A percentile compares a stretch with the other conserved stretches of the same genome.
Conservation (phyloP, 1,140 invertebrate species). For the Amyelois transitella region DNA sequence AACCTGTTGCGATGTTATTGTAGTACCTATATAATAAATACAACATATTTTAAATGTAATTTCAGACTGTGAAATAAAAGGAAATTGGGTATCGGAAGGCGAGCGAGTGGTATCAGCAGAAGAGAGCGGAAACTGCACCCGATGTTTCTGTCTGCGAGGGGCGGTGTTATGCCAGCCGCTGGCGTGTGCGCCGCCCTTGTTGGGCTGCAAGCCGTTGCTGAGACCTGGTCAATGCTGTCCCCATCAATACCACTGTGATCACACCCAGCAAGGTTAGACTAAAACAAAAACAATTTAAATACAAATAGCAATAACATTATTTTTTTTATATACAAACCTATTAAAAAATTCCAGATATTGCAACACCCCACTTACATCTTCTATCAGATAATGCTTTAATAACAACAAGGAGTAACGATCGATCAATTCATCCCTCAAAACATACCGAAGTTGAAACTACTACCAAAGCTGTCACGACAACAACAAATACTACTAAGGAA, state of each 20-base stretch:
- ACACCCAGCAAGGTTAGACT: constrained; percentile 17
- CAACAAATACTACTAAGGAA: constrained; percentile 27
- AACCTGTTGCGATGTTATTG: too few species aligned
- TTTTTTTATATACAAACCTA: too few species aligned
- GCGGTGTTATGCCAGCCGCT: constrained; percentile 83
- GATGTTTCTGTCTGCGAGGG: constrained; percentile 88
- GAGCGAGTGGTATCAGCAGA: constrained; percentile 80
- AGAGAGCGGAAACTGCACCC: constrained; percentile 79
- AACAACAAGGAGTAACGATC: constrained; percentile 33
- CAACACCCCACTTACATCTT: constrained; percentile 6
- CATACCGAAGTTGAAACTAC: constrained; percentile 39
- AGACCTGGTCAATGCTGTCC: constrained; percentile 88
- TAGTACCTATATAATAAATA: too few species aligned
- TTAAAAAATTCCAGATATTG: constrained; percentile 12
- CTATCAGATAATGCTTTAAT: constrained; percentile 16
- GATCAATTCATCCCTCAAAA: constrained; percentile 43
- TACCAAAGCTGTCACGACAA: constrained; percentile 20
- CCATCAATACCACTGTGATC: constrained; percentile 84
- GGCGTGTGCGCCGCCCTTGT: constrained; percentile 82
- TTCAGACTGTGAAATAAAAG: constrained; percentile 80
- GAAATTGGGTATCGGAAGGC: constrained; percentile 80
- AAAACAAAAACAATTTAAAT: constrained; percentile 8
- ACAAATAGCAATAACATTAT: too few species aligned
- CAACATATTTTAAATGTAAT: constrained; percentile 5
- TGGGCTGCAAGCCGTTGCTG: constrained; percentile 85